Conservation (phyloP, 2,797 vertebrate genomes). For the Channallabes apus region DNA sequence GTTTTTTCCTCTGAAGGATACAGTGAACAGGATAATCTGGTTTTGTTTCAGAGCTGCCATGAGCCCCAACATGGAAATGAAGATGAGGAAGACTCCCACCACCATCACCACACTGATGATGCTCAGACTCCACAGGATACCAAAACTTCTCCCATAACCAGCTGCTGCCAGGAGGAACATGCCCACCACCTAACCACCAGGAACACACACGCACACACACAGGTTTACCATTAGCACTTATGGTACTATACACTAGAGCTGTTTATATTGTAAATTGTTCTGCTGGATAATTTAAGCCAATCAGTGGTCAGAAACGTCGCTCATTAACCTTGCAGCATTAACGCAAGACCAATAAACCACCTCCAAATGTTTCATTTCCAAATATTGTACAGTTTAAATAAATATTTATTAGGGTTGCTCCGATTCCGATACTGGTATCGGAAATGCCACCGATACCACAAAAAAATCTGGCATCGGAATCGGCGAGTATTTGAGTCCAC, state of each 20-base stretch:
- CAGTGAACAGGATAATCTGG: conserved; percentile 80
- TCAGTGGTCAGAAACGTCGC: not conserved
- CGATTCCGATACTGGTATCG: no score
- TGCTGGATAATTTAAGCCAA: not conserved
- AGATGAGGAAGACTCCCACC: conserved; percentile 76
- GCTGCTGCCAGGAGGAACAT: conserved; percentile 75
- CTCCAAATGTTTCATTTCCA: not conserved
- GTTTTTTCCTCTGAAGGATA: conserved; percentile 67
- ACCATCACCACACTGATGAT: conserved; percentile 77
- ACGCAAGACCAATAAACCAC: not conserved
- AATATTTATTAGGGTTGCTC: no score
- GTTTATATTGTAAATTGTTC: not conserved
- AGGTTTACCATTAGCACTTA: not conserved
- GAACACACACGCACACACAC: not conserved
- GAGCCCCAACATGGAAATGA: conserved; percentile 74
- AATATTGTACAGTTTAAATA: not conserved
- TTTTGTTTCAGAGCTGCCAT: conserved; percentile 75
- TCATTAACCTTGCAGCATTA: not conserved
- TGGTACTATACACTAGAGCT: no score
- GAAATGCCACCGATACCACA: no score
- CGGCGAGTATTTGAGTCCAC: no score
- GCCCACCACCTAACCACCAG: conserved; percentile 69
- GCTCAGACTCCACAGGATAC: conserved; percentile 73
- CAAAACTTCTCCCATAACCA: conserved; percentile 74
- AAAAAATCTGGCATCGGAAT: no score